A percentile compares a stretch with the other conserved stretches of the same genome.
phyloP scores from a whole-genome alignment of 2,113 vertebrate genomes.

The Mirounga angustirostris region DNA sequence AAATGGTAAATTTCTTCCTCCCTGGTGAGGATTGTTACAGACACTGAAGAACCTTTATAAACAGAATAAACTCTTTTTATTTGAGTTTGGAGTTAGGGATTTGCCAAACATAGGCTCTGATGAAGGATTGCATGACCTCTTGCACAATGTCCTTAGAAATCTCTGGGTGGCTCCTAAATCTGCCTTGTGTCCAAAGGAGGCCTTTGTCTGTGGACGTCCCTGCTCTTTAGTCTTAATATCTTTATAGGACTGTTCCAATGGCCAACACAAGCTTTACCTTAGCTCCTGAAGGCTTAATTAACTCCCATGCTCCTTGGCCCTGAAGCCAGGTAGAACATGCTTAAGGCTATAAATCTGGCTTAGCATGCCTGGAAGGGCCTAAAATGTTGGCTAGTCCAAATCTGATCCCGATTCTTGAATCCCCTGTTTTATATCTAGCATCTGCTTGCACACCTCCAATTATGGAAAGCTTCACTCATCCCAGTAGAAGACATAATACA shows the following conservation, averaged over 20 bases:
- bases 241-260: neutral
- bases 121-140: conserved; percentile 45
- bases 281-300: conserved; percentile 40
- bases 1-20: conserved; percentile 52
- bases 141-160: conserved; percentile 22
- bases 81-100: conserved; percentile 37
- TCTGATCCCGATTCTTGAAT: conserved; percentile 22
- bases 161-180: conserved; percentile 3
- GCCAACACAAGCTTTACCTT: neutral
- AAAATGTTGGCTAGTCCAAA: conserved; percentile 36
- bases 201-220: conserved; percentile 27
- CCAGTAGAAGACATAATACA: conserved; percentile 3
- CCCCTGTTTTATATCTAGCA: conserved; percentile 19
- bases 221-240: conserved; percentile 40
- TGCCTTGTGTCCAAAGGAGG: neutral
- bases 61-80: conserved; percentile 53
- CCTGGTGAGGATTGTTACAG: conserved; percentile 20
- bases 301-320: neutral
- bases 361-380: conserved; percentile 4
- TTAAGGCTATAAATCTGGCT: neutral
- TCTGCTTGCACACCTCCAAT: conserved; percentile 41
- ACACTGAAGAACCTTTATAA: conserved; percentile 12
- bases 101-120: conserved; percentile 32
- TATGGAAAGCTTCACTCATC: conserved; percentile 10
- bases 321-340: conserved; percentile 12